phyloP scores from a whole-genome alignment of 1,140 invertebrate genomes.

The Drosophila pachea region DNA sequence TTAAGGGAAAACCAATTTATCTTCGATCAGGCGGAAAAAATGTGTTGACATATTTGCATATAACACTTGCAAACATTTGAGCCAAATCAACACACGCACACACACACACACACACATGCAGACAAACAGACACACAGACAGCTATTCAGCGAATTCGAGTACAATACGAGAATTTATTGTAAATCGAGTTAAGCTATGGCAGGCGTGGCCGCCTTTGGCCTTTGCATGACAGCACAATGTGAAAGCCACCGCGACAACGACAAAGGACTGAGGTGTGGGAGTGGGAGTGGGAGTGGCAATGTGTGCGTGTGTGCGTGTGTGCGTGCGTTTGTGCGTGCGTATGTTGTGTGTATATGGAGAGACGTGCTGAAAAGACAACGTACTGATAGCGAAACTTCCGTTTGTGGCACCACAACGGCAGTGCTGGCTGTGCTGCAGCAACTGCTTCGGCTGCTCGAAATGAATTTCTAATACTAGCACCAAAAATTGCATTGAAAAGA shows the following conservation, averaged over 20 bases:
- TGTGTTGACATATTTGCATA: conserved; percentile 21
- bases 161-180: conserved; percentile 46
- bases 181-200: conserved; percentile 47
- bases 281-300: neutral
- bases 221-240: conserved; percentile 49
- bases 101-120: conserved; percentile 1
- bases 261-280: neutral
- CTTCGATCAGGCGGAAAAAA: conserved; percentile 21
- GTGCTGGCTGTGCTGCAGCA: conserved; percentile 41
- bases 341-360: neutral
- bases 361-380: conserved; percentile 36
- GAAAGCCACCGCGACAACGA: conserved; percentile 39
- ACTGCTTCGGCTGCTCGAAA: conserved; percentile 47
- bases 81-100: conserved; percentile 10
- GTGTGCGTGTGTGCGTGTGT: neutral
- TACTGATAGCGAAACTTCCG: conserved; percentile 62
- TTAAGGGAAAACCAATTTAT: conserved; percentile 4
- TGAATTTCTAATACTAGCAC: conserved; percentile 68
- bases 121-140: neutral
- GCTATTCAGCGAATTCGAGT: neutral
- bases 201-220: conserved; percentile 26
- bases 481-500: conserved; percentile 73
- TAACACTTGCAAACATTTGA: conserved; percentile 28
- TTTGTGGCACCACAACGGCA: conserved; percentile 37
- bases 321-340: neutral